Conservation (phyloP, 2,888 invertebrate genomes). For the Dynastes maya region DNA sequence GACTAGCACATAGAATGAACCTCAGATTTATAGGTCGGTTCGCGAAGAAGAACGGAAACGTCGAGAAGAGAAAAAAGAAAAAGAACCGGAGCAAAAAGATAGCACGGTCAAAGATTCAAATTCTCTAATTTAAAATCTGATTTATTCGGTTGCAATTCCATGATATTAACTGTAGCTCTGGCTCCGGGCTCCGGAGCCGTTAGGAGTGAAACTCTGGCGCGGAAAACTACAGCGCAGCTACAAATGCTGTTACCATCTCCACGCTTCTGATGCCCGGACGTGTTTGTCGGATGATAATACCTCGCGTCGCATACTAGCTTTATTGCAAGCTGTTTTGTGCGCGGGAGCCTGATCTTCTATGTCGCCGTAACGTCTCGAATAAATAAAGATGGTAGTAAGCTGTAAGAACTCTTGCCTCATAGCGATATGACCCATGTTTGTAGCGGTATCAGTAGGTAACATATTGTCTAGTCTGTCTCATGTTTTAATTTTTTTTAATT, state of each 20-base stretch:
- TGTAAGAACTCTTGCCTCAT: too few relatives aligned
- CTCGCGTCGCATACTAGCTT: constrained; percentile 24
- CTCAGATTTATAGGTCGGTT: not conserved
- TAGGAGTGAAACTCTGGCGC: not conserved
- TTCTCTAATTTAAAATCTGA: constrained; percentile 48
- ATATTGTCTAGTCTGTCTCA: too few relatives aligned
- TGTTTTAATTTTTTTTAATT: too few relatives aligned
- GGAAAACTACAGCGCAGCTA: too few relatives aligned
- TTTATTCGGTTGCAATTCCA: constrained; percentile 46
- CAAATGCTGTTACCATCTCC: not conserved
- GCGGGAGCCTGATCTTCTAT: constrained; percentile 19
- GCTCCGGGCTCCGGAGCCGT: not conserved
- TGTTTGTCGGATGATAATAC: not conserved
- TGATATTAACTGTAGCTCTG: constrained; percentile 18
- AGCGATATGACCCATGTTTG: too few relatives aligned
- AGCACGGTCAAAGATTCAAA: constrained; percentile 41
- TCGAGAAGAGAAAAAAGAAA: not conserved
- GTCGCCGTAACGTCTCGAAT: constrained; percentile 29
- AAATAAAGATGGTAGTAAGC: constrained; percentile 2
- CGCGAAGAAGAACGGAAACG: not conserved
- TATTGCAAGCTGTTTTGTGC: constrained; percentile 28
- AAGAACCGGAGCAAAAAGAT: not conserved
- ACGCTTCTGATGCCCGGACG: constrained; percentile 7
- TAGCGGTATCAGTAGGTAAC: too few relatives aligned
- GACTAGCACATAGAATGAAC: not conserved